A percentile compares a stretch with the other conserved stretches of the same genome.
phyloP scores from a whole-genome alignment of 2,888 invertebrate genomes.

The Leptopilina syphax region DNA sequence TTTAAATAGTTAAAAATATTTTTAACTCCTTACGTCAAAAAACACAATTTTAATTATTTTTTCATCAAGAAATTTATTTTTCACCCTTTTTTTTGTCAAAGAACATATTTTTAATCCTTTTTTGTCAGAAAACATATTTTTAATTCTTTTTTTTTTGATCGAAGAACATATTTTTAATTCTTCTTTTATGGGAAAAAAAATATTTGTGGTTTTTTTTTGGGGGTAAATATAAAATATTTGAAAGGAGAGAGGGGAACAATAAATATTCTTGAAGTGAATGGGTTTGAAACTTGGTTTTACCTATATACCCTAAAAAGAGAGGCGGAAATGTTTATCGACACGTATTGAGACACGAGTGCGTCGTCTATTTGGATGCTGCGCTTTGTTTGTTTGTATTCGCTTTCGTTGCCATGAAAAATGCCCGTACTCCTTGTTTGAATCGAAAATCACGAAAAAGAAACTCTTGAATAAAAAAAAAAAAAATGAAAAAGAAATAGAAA shows the following conservation, averaged over 20 bases:
- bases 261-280: slow-evolving; percentile 4
- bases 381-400: slow-evolving; percentile 7
- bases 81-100: not conserved
- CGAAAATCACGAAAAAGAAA: slow-evolving; percentile 35
- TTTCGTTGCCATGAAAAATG: slow-evolving; percentile 18
- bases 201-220: not conserved
- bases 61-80: not conserved
- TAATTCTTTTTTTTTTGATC: not conserved
- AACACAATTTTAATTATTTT: too few species aligned
- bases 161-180: not conserved
- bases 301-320: slow-evolving; percentile 18
- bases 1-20: too few species aligned
- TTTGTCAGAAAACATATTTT: not conserved
- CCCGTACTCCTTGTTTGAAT: slow-evolving; percentile 12
- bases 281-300: slow-evolving; percentile 15
- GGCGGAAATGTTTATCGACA: slow-evolving; percentile 40
- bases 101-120: not conserved
- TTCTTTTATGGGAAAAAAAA: not conserved
- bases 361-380: slow-evolving; percentile 24
- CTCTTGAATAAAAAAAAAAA: not conserved
- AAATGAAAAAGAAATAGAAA: too few species aligned
- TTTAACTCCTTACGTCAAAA: too few species aligned
- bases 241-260: slow-evolving; percentile 1
- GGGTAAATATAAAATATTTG: not conserved
- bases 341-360: slow-evolving; percentile 36